A percentile compares a stretch with the other conserved stretches of the same genome.
These are phyloP conservation scores for Synanthedon andrenaeformis DNA, from an alignment of 2,888 invertebrate genomes.

Conservation along the genomic window DNA sequence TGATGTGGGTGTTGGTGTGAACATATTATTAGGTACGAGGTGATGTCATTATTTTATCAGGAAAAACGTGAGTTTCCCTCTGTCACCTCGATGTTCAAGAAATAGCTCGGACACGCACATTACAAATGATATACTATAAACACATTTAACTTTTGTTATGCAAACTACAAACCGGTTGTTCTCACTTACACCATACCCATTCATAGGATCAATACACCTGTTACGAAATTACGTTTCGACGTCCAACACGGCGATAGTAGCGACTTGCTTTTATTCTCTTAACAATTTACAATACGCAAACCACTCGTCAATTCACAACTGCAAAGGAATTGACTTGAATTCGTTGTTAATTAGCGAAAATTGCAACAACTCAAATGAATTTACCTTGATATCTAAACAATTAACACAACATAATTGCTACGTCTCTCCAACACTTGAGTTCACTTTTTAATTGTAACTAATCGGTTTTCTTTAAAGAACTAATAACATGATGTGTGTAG, in stretches of 20 bases:
- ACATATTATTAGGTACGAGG: constrained; percentile 39
- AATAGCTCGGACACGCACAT: constrained; percentile 34
- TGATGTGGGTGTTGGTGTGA: constrained; percentile 50
- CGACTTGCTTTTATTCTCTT: too few relatives aligned
- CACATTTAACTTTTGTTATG: constrained; percentile 30
- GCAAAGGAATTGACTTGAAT: constrained; percentile 24
- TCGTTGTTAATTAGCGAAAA: constrained; percentile 26
- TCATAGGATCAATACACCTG: constrained; percentile 43
- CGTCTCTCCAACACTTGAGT: constrained; percentile 32
- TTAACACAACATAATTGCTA: constrained; percentile 30
- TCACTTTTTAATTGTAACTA: constrained; percentile 20
- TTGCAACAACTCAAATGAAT: constrained; percentile 10
- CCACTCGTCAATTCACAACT: constrained; percentile 6
- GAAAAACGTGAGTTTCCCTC: constrained; percentile 42
- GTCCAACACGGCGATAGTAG: neutral
- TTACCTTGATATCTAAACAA: constrained; percentile 32
- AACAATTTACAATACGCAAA: too few relatives aligned
- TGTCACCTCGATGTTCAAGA: constrained; percentile 9
- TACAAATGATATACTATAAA: constrained; percentile 10
- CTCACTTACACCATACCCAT: constrained; percentile 27
- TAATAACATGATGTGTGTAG: constrained; percentile 14
- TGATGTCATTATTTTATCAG: constrained; percentile 58
- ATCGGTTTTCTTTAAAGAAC: constrained; percentile 10
- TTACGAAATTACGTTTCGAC: constrained; percentile 7
- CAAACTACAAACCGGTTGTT: constrained; percentile 39